Evolutionary conservation across 2,888 invertebrate genomes (phyloP).

Genomic region (Drosophila tripunctata): DNA sequence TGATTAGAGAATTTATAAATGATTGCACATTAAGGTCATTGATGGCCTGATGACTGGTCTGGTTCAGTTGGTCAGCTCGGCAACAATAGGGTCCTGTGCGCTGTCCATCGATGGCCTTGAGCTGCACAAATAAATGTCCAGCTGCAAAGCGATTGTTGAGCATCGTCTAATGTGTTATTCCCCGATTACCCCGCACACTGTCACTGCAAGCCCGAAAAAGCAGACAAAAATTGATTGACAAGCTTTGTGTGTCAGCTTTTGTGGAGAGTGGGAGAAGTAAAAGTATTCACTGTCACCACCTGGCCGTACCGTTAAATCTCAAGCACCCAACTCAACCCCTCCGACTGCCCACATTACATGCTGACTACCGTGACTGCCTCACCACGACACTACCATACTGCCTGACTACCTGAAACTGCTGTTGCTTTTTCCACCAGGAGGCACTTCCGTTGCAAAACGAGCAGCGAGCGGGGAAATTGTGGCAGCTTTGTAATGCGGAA

Average conservation of each 20-base stretch:
- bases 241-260: slow-evolving; percentile 58
- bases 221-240: slow-evolving; percentile 77
- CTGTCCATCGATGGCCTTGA: slow-evolving; percentile 48
- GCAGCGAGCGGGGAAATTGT: slow-evolving; percentile 65
- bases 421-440: slow-evolving; percentile 55
- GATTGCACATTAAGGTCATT: slow-evolving; percentile 55
- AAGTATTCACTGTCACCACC: slow-evolving; percentile 32
- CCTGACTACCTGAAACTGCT: slow-evolving; percentile 38
- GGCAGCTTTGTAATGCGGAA: slow-evolving; percentile 79
- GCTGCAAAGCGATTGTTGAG: slow-evolving; percentile 67
- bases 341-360: not conserved
- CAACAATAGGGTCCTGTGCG: slow-evolving; percentile 36
- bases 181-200: slow-evolving; percentile 1
- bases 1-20: slow-evolving; percentile 71
- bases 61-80: slow-evolving; percentile 30
- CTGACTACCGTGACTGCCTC: not conserved
- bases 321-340: not conserved
- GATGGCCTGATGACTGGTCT: slow-evolving; percentile 41
- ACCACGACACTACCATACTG: slow-evolving; percentile 8
- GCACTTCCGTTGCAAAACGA: slow-evolving; percentile 72
- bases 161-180: slow-evolving; percentile 62
- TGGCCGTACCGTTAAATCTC: slow-evolving; percentile 29
- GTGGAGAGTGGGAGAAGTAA: not conserved
- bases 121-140: slow-evolving; percentile 76
- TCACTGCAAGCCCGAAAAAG: slow-evolving; percentile 22